A percentile compares a stretch with the other conserved stretches of the same genome.
Conservation (phyloP, 2,797 vertebrate genomes). For the Falco berigora region DNA sequence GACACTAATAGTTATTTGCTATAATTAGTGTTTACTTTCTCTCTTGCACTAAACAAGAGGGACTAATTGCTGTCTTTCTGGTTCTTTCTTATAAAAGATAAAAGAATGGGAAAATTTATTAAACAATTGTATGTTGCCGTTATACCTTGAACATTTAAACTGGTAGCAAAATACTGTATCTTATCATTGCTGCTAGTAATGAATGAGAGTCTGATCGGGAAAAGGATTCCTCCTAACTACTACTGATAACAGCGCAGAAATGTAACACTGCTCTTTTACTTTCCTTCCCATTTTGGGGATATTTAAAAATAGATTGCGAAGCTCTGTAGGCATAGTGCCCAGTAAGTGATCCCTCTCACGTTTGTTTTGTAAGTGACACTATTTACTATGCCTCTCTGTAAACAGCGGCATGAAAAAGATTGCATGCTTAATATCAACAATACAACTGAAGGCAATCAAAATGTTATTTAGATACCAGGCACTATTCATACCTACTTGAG, state of each 20-base stretch:
- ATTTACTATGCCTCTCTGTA: background rate
- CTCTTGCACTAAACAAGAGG: background rate
- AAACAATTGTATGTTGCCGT: background rate
- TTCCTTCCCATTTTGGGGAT: background rate
- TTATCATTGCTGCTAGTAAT: background rate
- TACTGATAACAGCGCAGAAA: background rate
- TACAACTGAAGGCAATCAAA: background rate
- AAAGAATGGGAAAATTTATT: background rate
- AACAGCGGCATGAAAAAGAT: background rate
- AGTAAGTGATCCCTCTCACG: background rate
- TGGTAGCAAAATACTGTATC: background rate
- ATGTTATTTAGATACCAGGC: background rate
- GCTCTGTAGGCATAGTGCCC: background rate
- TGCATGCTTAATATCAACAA: background rate
- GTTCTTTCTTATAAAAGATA: background rate
- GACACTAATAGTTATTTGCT: conserved; percentile 54
- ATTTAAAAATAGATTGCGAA: background rate
- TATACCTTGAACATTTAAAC: background rate
- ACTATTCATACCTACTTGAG: background rate
- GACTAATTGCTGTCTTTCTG: background rate
- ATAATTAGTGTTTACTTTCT: conserved; percentile 67
- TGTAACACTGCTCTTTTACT: background rate
- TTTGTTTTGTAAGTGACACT: background rate
- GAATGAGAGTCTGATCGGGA: background rate
- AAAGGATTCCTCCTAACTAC: background rate